Evolutionary conservation across 2,888 invertebrate genomes (phyloP), one percentile per base, ranked within the genome.

Genomic region (Plemyria rubiginata): DNA sequence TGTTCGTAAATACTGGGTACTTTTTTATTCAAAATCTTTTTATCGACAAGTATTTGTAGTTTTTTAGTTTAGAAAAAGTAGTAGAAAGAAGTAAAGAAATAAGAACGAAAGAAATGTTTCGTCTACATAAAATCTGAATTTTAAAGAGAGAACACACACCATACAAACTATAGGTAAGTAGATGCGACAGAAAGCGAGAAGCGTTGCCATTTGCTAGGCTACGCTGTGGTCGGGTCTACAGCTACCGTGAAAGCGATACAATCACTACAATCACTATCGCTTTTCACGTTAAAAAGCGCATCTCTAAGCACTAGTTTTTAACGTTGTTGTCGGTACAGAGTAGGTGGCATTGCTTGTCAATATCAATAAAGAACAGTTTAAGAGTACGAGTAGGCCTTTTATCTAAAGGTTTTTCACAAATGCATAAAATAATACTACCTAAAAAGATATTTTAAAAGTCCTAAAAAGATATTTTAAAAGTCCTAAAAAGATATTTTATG

Each of bases 111-210:
- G 1, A 32, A 32, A 32, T 4, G 8, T 32, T 4, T 32, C 7
- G 8, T 32, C 32, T 8, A 3, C 6, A 8, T 32, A 22, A 22
- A 22, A 8, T 38, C 36, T 2, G 11, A 11, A 3, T 38, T 3
- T 11, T 9, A 11, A 8, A 38, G 2, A 38, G 22, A 29, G 5
- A 29, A 15, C 16, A 45, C 6, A 45, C 45, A 45, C 7, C 11
- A 29, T 5, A 29, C 4, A 15, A 51, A 11, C 16, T n/a, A 36
- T 15, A 50, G 11, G 15, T 13, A 50, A 15, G 15, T 13, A 65
- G 71, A 72, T 54, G 74, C 72, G 75, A 76, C 70, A 72, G 80
- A 79, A 78, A 81, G 75, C 71, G 60, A 71, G 67, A 71, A 70
- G 65, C 72, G 65, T 69, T 69, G 71, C 76, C 74, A 78, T 68